Conservation (phyloP, 2,888 invertebrate genomes). For the Diloba caeruleocephala region DNA sequence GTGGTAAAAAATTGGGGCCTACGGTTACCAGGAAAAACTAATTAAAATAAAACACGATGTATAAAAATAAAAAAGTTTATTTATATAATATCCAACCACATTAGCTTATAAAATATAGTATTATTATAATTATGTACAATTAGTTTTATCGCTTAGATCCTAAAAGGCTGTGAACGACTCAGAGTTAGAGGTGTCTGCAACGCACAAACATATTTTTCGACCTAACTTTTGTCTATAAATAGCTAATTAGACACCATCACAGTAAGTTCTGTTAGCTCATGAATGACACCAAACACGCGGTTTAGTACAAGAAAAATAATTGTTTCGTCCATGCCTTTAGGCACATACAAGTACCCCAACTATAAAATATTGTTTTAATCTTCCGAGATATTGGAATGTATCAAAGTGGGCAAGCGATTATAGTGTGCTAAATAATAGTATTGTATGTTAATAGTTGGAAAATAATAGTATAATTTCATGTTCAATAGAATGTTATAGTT, state of each 20-base stretch:
- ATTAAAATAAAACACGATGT: constrained; percentile 36
- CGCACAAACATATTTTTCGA: constrained; percentile 27
- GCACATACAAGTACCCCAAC: too few species aligned
- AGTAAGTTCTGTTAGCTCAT: too few species aligned
- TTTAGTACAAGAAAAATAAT: too few species aligned
- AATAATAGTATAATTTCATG: constrained; percentile 2
- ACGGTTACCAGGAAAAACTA: constrained; percentile 11
- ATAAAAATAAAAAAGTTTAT: constrained; percentile 44
- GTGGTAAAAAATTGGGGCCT: constrained; percentile 28
- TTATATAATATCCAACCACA: constrained; percentile 26
- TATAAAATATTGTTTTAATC: too few species aligned
- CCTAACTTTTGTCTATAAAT: constrained; percentile 7
- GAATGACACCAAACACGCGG: too few species aligned
- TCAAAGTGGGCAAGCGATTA: neutral
- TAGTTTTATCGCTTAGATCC: constrained; percentile 26
- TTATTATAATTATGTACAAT: constrained; percentile 26
- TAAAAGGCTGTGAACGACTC: constrained; percentile 41
- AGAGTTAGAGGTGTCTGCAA: constrained; percentile 19
- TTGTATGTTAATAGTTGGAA: neutral
- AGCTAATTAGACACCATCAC: constrained; percentile 7
- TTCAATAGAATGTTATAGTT: neutral
- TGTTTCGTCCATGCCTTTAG: too few species aligned
- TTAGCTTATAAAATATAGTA: constrained; percentile 19
- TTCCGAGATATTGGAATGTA: neutral
- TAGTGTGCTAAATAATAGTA: neutral